Base-by-base conservation (phyloP, 1,140 invertebrate species). In the Solen grandis region DNA sequence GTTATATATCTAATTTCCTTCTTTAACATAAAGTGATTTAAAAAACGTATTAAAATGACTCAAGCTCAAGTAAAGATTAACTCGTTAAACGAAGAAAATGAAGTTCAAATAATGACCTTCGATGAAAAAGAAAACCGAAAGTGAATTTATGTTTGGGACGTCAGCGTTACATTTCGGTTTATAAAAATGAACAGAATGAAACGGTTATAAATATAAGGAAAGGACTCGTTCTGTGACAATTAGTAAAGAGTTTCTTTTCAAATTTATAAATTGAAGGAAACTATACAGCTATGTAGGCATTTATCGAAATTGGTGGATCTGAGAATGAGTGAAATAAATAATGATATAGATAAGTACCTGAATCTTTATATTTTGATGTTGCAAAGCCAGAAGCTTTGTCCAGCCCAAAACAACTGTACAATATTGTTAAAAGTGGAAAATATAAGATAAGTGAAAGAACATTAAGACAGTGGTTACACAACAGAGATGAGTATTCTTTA, bases 381-480 rank as follows among this genome's bases (percentile, higher is more conserved):
- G 36, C 27, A 13, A 35, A 68, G 50, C 22, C 77, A 10, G 68
- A 14, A 13, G 19, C 68, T n/a, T 80, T 65, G 63, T 33, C 77
- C 8, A 55, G 77, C 25, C 57, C 77, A 8, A 60, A 80, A 22
- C 72, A 80, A 27, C 46, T 80, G 25, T 80, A 73, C 22, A 22
- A 60, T 55, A 31, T 65, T 5, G 77, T 73, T 1, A 80, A 73
- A 50, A 35, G 59, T 31, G 77, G 69, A 14, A 80, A 73, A 73
- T 80, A 50, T 35, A 73, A 55, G 25, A 72, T 80, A 22, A 27
- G 65, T 55, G 3, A 25, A 33, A 19, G 31, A 2, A 50, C 10
- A 33, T 65, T 80, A 2, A 52, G 29, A 65, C 19, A 55, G 35
- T 80, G 52, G 52, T 35, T 80, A 31, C n/a, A 25, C 13, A 46